phyloP scores from a whole-genome alignment of 2,113 vertebrate species.

The Oplegnathus fasciatus region DNA sequence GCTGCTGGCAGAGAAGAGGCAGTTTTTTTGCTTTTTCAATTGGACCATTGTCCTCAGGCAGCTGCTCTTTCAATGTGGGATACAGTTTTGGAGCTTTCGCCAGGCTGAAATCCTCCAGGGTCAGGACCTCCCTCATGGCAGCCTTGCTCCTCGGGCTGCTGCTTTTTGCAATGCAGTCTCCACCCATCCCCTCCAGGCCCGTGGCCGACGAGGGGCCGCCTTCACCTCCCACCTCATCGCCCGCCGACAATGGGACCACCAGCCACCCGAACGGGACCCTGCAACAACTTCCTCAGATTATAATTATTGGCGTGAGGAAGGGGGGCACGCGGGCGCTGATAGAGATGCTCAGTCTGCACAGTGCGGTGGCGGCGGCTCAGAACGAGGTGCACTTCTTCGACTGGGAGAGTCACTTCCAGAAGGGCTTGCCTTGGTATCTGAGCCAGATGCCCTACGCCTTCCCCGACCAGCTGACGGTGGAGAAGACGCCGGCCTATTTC shows the following conservation, averaged over 20 bases:
- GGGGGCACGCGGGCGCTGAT: conserved; percentile 95
- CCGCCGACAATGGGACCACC: conserved; percentile 57
- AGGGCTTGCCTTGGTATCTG: conserved; percentile 92
- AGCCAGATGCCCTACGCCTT: conserved; percentile 93
- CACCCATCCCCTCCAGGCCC: conserved; percentile 85
- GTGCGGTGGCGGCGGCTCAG: conserved; percentile 90
- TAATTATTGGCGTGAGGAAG: conserved; percentile 98
- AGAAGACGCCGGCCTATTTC: conserved; percentile 99
- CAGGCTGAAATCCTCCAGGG: conserved; percentile 86
- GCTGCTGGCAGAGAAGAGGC: conserved; percentile 57
- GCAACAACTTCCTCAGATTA: conserved; percentile 89
- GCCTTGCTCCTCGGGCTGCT: conserved; percentile 89
- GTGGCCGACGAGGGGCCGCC: conserved; percentile 52
- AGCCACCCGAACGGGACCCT: conserved; percentile 85
- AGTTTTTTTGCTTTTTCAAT: conserved; percentile 25
- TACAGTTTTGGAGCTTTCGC: conserved; percentile 80
- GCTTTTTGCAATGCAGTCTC: conserved; percentile 88
- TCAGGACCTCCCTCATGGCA: conserved; percentile 90
- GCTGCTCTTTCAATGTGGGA: conserved; percentile 81
- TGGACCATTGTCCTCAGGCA: conserved; percentile 59
- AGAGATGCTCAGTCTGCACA: conserved; percentile 97
- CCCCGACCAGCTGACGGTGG: conserved; percentile 92
- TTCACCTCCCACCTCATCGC: conserved; percentile 49
- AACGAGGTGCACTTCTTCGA: conserved; percentile 99
- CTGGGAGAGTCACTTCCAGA: conserved; percentile 94